Percentiles rank a stretch among this genome's conserved stretches.
Conservation (phyloP, 2,888 invertebrate genomes). For the Troilus luridus region DNA sequence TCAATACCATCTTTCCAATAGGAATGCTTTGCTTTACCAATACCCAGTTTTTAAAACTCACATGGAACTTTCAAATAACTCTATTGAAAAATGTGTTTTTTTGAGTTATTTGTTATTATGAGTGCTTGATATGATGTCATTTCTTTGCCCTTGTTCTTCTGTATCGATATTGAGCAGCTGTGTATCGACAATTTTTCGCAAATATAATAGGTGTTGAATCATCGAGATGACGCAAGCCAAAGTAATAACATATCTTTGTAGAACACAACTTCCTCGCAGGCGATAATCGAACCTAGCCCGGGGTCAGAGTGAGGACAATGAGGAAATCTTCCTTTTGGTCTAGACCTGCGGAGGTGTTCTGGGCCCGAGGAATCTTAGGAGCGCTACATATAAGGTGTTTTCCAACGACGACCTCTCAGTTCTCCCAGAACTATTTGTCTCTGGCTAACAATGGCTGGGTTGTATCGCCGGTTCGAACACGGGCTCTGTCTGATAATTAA, state of each 20-base stretch:
- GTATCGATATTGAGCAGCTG: neutral
- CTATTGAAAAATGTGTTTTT: too few relatives aligned
- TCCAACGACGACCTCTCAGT: neutral
- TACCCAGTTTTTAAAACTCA: too few relatives aligned
- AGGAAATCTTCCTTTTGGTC: conserved; percentile 38
- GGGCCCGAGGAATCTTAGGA: conserved; percentile 12
- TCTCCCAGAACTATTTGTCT: conserved; percentile 17
- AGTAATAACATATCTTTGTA: neutral
- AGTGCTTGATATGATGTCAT: too few relatives aligned
- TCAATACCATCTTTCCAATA: too few relatives aligned
- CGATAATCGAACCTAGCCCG: neutral
- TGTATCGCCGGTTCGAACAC: neutral
- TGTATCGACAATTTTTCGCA: neutral
- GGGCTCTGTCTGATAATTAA: conserved; percentile 6
- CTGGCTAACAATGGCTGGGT: neutral
- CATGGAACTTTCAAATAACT: too few relatives aligned
- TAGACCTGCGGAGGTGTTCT: neutral
- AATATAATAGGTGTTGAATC: neutral
- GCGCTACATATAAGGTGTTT: conserved; percentile 32
- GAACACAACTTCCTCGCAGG: neutral
- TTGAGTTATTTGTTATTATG: too few relatives aligned
- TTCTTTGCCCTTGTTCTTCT: neutral
- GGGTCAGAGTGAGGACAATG: neutral
- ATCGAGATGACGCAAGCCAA: neutral
- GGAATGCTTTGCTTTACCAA: too few relatives aligned